Conservation (phyloP, 2,113 vertebrate species). For the Geococcyx californianus region DNA sequence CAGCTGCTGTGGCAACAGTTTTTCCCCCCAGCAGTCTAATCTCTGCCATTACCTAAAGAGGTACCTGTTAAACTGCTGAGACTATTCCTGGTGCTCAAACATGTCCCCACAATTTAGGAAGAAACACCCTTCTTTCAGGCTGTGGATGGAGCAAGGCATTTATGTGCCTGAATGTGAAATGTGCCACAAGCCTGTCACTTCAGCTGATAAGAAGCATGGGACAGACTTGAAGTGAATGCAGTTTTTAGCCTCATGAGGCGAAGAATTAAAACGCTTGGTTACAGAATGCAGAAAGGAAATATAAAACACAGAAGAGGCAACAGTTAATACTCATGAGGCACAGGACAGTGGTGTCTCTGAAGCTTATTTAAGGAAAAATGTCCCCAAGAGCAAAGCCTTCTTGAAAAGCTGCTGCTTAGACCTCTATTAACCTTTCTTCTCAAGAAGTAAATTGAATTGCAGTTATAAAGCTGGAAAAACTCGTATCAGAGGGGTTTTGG, state of each 20-base stretch:
- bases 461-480: conserved; percentile 21
- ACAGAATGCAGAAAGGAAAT: neutral
- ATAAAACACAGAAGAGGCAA: neutral
- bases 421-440: conserved; percentile 29
- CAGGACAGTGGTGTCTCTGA: neutral
- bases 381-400: neutral
- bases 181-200: neutral
- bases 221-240: neutral
- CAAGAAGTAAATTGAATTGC: conserved; percentile 23
- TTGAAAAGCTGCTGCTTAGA: neutral
- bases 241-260: neutral
- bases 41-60: neutral
- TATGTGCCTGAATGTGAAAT: neutral
- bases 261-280: neutral
- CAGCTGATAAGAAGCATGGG: neutral
- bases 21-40: neutral
- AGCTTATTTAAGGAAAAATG: conserved; percentile 16
- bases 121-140: neutral
- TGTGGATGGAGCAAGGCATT: neutral
- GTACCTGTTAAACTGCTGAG: neutral
- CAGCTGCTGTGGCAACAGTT: neutral
- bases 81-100: neutral
- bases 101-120: neutral
- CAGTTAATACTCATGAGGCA: neutral
- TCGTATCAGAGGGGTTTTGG: neutral